A percentile compares a stretch with the other conserved stretches of the same genome.
Evolutionary conservation across 2,797 vertebrate genomes (phyloP).

Genomic region (Jordanella pulchra): DNA sequence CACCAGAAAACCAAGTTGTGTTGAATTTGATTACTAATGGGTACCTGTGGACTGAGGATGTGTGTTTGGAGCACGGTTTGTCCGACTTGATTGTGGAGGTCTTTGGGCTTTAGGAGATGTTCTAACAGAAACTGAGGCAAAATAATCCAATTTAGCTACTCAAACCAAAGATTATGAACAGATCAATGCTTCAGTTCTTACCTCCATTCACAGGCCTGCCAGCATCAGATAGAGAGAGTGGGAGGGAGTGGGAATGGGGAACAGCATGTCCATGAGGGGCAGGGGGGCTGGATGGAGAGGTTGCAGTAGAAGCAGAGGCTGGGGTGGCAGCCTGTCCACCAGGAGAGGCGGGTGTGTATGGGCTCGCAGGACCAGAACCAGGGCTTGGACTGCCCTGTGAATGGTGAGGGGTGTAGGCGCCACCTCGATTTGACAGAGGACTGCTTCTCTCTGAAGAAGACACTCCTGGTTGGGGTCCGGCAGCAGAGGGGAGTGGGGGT

Average conservation of each 20-base stretch:
- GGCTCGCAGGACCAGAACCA: constrained; percentile 52
- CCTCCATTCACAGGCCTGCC: constrained; percentile 74
- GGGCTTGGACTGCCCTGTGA: constrained; percentile 69
- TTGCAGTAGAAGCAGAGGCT: constrained; percentile 53
- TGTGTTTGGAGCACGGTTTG: constrained; percentile 65
- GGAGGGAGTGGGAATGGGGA: constrained; percentile 74
- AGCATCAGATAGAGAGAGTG: constrained; percentile 71
- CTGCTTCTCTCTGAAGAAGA: constrained; percentile 74
- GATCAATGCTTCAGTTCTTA: constrained; percentile 21
- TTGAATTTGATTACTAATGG: neutral
- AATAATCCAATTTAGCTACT: neutral
- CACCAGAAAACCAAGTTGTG: neutral
- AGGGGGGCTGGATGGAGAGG: constrained; percentile 68
- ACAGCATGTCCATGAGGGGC: constrained; percentile 68
- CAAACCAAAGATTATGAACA: neutral
- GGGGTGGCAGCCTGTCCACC: constrained; percentile 46
- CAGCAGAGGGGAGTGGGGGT: constrained; percentile 63
- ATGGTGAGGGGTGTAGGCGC: constrained; percentile 65
- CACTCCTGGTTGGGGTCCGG: constrained; percentile 59
- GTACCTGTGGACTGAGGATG: constrained; percentile 69
- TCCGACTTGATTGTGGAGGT: constrained; percentile 70
- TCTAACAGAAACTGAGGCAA: constrained; percentile 62
- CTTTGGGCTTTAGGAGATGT: constrained; percentile 79
- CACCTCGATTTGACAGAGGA: constrained; percentile 65
- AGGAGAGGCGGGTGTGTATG: constrained; percentile 64